Conservation (phyloP, 2,113 vertebrate species). For the Psittacara wagleri region DNA sequence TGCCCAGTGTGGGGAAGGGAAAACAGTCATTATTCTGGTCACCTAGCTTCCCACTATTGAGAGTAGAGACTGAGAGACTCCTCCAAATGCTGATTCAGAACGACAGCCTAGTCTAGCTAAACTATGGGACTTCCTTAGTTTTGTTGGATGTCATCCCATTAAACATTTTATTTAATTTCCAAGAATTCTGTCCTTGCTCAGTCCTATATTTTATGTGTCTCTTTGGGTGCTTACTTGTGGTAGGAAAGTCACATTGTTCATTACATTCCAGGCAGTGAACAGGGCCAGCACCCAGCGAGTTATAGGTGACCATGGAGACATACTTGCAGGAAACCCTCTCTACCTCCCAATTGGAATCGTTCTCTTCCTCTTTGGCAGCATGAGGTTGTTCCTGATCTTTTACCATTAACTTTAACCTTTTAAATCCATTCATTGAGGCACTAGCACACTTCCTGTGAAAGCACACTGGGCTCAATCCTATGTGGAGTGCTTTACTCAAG, state of each 20-base stretch:
- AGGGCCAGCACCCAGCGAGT: not conserved
- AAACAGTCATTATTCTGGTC: not conserved
- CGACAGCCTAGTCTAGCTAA: not conserved
- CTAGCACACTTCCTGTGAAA: not conserved
- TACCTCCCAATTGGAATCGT: not conserved
- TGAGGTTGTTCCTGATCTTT: not conserved
- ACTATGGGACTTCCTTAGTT: not conserved
- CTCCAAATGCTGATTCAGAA: not conserved
- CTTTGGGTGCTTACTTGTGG: not conserved
- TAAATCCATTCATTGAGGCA: not conserved
- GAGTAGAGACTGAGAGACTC: not conserved
- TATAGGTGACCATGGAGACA: not conserved
- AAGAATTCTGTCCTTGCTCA: not conserved
- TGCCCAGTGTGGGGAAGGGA: accelerated
- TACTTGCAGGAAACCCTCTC: not conserved
- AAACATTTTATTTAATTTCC: not conserved
- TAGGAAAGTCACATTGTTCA: not conserved
- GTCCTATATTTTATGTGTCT: not conserved
- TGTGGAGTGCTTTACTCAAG: not conserved
- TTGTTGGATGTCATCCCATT: not conserved
- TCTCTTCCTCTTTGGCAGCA: not conserved
- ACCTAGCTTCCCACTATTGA: not conserved
- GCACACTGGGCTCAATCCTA: not conserved
- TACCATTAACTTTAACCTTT: not conserved
- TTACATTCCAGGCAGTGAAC: not conserved